These are phyloP conservation scores for Papilio polytes DNA, from an alignment of 1,140 invertebrate species.

Conservation along the genomic window DNA sequence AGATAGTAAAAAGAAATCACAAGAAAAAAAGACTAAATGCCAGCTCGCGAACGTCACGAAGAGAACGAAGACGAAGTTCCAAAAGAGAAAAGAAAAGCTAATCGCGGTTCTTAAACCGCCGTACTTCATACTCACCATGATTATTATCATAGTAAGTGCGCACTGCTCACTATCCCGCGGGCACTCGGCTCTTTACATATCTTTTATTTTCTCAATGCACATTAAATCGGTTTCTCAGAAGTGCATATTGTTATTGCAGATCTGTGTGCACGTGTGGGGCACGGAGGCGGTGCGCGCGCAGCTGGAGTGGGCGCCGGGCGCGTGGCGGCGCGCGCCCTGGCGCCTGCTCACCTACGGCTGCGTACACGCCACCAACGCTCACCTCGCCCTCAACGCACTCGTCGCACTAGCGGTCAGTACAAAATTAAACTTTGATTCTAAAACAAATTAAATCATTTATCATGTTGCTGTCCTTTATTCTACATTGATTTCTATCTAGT, in stretches of 20 bases:
- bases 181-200: neutral
- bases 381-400: constrained; percentile 69
- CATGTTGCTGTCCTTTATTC: neutral
- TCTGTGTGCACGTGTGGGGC: constrained; percentile 56
- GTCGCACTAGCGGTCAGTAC: constrained; percentile 70
- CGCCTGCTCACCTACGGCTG: constrained; percentile 68
- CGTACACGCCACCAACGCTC: constrained; percentile 63
- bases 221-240: neutral
- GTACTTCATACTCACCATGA: constrained; percentile 73
- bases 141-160: constrained; percentile 68
- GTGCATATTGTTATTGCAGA: constrained; percentile 47
- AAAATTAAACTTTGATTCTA: neutral
- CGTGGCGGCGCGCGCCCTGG: constrained; percentile 71
- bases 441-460: neutral
- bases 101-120: constrained; percentile 63
- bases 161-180: neutral
- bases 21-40: constrained; percentile 46
- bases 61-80: constrained; percentile 60
- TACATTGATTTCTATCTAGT: neutral
- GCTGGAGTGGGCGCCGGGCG: constrained; percentile 67
- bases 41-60: neutral
- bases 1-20: constrained; percentile 48
- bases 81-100: constrained; percentile 68
- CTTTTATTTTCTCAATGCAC: neutral
- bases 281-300: constrained; percentile 49